Conservation (phyloP, 1,140 invertebrate species). For the Acarapis woodi region DNA sequence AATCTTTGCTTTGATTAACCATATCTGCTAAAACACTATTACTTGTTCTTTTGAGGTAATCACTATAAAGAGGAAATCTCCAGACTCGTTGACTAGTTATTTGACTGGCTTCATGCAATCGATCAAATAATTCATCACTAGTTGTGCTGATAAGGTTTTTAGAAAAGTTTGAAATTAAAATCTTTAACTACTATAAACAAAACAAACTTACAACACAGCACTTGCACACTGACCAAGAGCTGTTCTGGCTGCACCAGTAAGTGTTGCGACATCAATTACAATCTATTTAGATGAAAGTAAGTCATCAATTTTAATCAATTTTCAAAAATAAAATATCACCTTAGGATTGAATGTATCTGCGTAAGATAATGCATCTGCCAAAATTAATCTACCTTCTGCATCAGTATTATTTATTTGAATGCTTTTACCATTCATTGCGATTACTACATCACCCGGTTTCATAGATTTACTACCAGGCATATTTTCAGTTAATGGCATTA, state of each 20-base stretch:
- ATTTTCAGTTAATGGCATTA: conserved; percentile 63
- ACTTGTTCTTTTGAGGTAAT: conserved; percentile 36
- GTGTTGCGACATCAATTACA: conserved; percentile 45
- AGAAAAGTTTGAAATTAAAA: too few species aligned
- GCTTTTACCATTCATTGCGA: conserved; percentile 50
- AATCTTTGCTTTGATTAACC: conserved; percentile 20
- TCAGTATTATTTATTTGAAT: conserved; percentile 69
- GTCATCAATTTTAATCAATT: too few species aligned
- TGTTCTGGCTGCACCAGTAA: conserved; percentile 46
- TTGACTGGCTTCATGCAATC: conserved; percentile 25
- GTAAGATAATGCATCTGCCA: conserved; percentile 67
- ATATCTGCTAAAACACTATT: conserved; percentile 37
- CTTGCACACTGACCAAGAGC: conserved; percentile 40
- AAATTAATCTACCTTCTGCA: conserved; percentile 55
- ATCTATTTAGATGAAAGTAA: too few species aligned
- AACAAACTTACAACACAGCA: conserved; percentile 53
- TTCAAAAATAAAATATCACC: too few species aligned
- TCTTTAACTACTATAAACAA: too few species aligned
- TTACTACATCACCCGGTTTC: conserved; percentile 60
- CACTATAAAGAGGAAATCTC: conserved; percentile 58
- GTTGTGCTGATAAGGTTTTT: conserved; percentile 51
- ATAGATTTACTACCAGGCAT: conserved; percentile 48
- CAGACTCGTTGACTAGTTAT: conserved; percentile 56
- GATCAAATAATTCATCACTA: conserved; percentile 27
- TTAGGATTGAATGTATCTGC: conserved; percentile 33